These are phyloP conservation scores for Hirundichthys speculiger DNA, from an alignment of 2,113 vertebrate species.

Conservation along the genomic window DNA sequence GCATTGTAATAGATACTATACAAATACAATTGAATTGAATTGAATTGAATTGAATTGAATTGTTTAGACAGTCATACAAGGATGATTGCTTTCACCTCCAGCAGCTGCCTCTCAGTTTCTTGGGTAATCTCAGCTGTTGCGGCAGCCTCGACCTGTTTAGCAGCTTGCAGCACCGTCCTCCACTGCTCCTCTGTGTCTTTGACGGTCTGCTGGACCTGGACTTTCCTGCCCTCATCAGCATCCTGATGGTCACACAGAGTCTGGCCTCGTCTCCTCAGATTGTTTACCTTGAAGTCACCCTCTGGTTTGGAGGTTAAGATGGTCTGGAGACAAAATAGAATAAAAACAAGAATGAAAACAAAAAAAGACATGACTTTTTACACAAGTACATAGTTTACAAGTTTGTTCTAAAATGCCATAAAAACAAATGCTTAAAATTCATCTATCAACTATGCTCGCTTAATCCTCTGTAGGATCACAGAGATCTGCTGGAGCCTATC, in stretches of 20 bases:
- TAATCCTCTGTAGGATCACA: no score
- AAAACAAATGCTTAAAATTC: no score
- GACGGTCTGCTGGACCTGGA: constrained; percentile 54
- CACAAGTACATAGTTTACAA: no score
- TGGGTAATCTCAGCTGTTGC: constrained; percentile 52
- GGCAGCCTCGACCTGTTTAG: constrained; percentile 35
- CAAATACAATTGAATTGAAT: no score
- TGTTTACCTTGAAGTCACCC: constrained; percentile 71
- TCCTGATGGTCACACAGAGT: constrained; percentile 61
- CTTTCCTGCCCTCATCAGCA: constrained; percentile 40
- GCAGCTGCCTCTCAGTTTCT: constrained; percentile 9
- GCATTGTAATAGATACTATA: no score
- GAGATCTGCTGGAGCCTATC: no score
- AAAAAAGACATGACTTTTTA: no score
- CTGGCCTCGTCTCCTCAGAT: constrained; percentile 66
- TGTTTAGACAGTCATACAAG: no score
- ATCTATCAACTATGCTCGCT: no score
- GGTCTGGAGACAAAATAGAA: constrained; percentile 41
- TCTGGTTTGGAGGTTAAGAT: constrained; percentile 68
- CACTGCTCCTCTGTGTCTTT: constrained; percentile 72
- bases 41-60: no score
- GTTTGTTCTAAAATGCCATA: no score
- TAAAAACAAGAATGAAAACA: no score
- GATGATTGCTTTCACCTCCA: constrained; percentile 41
- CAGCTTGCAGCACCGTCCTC: constrained; percentile 58